These are phyloP conservation scores for Anoplopoma fimbria DNA, from an alignment of 2,113 vertebrate genomes.

Conservation along the genomic window DNA sequence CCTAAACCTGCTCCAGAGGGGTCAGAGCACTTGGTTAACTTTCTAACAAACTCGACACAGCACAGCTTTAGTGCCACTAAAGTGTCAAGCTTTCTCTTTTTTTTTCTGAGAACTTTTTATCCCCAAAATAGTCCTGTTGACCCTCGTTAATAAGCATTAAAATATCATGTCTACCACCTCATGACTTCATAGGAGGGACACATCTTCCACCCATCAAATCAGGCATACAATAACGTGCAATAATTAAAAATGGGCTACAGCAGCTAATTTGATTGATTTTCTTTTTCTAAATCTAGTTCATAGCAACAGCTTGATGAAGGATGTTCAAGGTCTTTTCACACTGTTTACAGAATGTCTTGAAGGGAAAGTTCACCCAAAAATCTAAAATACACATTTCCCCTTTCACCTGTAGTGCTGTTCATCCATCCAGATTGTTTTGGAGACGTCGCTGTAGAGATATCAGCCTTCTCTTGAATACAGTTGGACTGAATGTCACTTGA, in stretches of 20 bases:
- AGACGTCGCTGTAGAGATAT: not conserved
- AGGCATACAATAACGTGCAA: not conserved
- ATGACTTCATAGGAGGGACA: not conserved
- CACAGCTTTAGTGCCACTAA: not conserved
- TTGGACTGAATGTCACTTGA: not conserved
- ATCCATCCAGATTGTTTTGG: not conserved
- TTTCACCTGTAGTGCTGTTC: not conserved
- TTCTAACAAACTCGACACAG: not conserved
- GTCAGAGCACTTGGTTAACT: not conserved
- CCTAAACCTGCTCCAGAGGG: slow-evolving; percentile 20
- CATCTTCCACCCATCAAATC: not conserved
- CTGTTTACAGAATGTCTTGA: not conserved
- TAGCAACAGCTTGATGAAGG: not conserved
- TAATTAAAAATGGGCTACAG: not conserved
- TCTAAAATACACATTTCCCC: no score
- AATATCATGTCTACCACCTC: not conserved
- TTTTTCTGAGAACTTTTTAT: not conserved
- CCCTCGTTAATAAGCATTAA: not conserved
- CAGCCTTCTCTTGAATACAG: not conserved
- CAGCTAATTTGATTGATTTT: no score
- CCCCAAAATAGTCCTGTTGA: not conserved
- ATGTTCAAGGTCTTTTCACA: not conserved
- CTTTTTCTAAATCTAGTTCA: not conserved
- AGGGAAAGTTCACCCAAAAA: not conserved
- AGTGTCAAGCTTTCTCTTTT: not conserved